Conservation (phyloP, 2,797 vertebrate species). For the Synaphobranchus kaupii region DNA sequence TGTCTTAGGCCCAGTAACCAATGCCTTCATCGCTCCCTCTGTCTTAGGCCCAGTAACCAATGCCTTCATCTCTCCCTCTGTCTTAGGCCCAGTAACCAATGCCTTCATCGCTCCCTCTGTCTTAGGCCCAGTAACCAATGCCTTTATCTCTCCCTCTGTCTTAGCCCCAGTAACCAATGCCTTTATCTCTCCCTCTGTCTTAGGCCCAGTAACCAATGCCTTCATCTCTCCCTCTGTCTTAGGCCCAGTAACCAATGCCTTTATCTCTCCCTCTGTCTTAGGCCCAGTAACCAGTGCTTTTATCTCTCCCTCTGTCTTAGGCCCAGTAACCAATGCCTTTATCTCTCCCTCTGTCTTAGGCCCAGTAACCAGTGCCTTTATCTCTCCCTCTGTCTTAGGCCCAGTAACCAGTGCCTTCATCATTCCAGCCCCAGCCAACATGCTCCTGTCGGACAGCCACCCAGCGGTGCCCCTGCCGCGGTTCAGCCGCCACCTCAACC, state of each 20-base stretch:
- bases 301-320: too few species aligned
- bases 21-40: background rate
- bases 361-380: background rate
- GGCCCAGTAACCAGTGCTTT: too few species aligned
- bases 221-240: background rate
- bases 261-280: too few species aligned
- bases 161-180: too few species aligned
- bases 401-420: conserved; percentile 81
- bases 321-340: too few species aligned
- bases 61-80: background rate
- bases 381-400: conserved; percentile 58
- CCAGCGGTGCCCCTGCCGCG: conserved; percentile 82
- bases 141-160: conserved; percentile 59
- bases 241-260: too few species aligned
- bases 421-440: conserved; percentile 79
- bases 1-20: too few species aligned
- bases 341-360: background rate
- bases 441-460: conserved; percentile 86
- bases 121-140: conserved; percentile 79
- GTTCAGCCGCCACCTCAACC: conserved; percentile 86
- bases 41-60: background rate
- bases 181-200: background rate
- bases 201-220: background rate
- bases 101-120: background rate
- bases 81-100: background rate